A percentile compares a stretch with the other conserved stretches of the same genome.
phyloP scores from a whole-genome alignment of 2,888 invertebrate genomes.

The Ormyrus labotus region DNA sequence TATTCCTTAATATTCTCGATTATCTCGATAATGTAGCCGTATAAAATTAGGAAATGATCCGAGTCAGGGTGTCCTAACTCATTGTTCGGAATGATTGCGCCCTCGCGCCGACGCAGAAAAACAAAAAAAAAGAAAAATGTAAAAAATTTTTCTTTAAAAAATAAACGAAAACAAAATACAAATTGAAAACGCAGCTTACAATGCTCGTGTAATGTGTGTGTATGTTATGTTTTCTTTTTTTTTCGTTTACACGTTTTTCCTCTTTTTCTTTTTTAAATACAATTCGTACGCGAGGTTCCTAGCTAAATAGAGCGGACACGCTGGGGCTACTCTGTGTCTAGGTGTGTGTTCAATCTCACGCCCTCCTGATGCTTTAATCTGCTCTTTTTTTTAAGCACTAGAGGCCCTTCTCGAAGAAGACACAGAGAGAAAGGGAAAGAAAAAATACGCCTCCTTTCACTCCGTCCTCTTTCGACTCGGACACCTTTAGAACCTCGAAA shows the following conservation, averaged over 20 bases:
- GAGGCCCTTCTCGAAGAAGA: not conserved
- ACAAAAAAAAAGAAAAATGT: constrained; percentile 34
- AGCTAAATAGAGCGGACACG: constrained; percentile 50
- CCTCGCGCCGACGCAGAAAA: constrained; percentile 46
- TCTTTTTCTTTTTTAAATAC: constrained; percentile 32
- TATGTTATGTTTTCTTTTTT: constrained; percentile 39
- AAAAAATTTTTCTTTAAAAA: constrained; percentile 43
- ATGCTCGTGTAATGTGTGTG: constrained; percentile 40
- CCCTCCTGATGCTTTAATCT: constrained; percentile 4
- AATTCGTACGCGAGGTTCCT: constrained; percentile 51
- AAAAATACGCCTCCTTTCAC: constrained; percentile 13
- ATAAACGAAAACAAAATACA: constrained; percentile 34
- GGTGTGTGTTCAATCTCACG: constrained; percentile 2
- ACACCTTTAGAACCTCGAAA: not conserved
- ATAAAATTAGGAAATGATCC: constrained; percentile 47
- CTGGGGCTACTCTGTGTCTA: constrained; percentile 17
- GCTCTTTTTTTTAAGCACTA: not conserved
- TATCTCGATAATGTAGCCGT: constrained; percentile 46
- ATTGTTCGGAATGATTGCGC: constrained; percentile 48
- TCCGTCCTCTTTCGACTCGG: not conserved
- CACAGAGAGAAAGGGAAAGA: not conserved
- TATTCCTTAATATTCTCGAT: constrained; percentile 49
- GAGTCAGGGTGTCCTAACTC: constrained; percentile 29
- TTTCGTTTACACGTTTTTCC: constrained; percentile 37
- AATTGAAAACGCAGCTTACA: constrained; percentile 47